Evolutionary conservation across 2,888 invertebrate species (phyloP), one percentile per base, ranked within the genome.

Genomic region (Scaptomyza parva): DNA sequence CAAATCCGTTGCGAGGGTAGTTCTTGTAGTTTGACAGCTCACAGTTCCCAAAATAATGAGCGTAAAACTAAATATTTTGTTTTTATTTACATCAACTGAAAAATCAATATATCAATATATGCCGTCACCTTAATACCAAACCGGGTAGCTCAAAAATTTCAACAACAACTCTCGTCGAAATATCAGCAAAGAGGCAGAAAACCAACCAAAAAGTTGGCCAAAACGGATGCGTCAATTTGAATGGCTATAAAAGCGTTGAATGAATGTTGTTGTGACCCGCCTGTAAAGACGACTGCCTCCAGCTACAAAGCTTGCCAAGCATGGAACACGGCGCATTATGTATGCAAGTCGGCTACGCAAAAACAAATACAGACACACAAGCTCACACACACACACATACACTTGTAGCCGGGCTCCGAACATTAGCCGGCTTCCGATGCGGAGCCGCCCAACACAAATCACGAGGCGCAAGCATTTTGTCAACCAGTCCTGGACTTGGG

Each of bases 191-290:
- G 33, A 26, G 41, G 41, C 26, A 17, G 30, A 33, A 51, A 24
- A n/a, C n/a, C n/a, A 59, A 60, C 66, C 51, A 70, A 85, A 86
- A 87, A 85, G 62, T 76, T 86, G 78, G 69, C 78, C 66, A 70
- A 72, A 87, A 76, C 82, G 76, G 78, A 78, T 85, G 82, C 78
- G 82, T 71, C 76, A 70, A 81, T 70, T 75, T 87, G 82, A 84
- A 77, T 75, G 82, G 87, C 87, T 75, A 87, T 87, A 82, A 87
- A 87, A 87, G 82, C 87, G 71, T 72, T 80, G 81, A 86, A 70
- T 72, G 72, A 79, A 48, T 48, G 33, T 33, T 74, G 86, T 70
- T 72, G 63, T 70, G 64, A 66, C 53, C 70, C 63, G 17, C 65
- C 66, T 47, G 51, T 12, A 41, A 30, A 53, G 24, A 11, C 51